Percentiles rank a stretch among this genome's conserved stretches.
These are phyloP conservation scores for Drosophila bunnanda DNA, from an alignment of 2,888 invertebrate genomes.

Conservation along the genomic window DNA sequence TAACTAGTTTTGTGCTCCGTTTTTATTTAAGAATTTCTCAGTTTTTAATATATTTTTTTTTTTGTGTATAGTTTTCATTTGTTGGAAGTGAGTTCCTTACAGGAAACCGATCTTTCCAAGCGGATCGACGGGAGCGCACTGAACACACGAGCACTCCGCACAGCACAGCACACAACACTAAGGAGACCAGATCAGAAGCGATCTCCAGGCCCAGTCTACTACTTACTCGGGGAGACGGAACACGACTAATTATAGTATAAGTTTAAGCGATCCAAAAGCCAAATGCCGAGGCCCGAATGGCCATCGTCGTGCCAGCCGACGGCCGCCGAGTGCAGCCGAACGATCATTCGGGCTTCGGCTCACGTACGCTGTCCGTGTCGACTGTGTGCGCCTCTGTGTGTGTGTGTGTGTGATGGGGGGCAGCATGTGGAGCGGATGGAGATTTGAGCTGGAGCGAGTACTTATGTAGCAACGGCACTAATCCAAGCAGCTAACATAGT, in stretches of 20 bases:
- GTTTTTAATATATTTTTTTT: neutral
- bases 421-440: constrained; percentile 63
- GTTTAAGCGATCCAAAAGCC: constrained; percentile 78
- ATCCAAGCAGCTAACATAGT: constrained; percentile 58
- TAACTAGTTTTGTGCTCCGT: neutral
- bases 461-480: constrained; percentile 68
- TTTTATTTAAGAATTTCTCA: constrained; percentile 4
- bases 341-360: constrained; percentile 39
- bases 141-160: constrained; percentile 59
- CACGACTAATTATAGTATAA: constrained; percentile 84
- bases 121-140: constrained; percentile 85
- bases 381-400: constrained; percentile 51
- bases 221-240: constrained; percentile 85
- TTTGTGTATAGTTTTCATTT: neutral
- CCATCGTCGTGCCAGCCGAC: constrained; percentile 16
- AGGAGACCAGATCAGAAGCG: constrained; percentile 34
- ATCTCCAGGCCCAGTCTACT: constrained; percentile 77
- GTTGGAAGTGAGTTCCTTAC: constrained; percentile 53
- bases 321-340: neutral
- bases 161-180: constrained; percentile 51
- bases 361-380: constrained; percentile 66
- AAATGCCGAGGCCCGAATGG: constrained; percentile 48
- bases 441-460: constrained; percentile 35
- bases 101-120: constrained; percentile 81
- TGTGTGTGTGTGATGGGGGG: constrained; percentile 17